phyloP scores from a whole-genome alignment of 2,888 invertebrate genomes.

The Perdita meconis region DNA sequence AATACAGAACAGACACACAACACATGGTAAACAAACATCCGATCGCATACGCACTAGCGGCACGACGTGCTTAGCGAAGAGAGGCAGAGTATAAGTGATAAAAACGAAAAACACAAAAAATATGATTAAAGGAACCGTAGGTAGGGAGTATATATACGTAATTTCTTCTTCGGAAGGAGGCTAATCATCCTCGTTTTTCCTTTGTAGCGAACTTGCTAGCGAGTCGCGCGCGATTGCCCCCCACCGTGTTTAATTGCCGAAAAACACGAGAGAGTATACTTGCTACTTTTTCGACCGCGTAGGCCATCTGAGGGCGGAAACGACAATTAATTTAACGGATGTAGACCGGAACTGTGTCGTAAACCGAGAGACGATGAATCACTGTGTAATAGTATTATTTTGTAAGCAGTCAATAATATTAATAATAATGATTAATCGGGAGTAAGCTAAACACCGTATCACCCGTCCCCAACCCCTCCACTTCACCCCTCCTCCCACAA shows the following conservation, averaged over 20 bases:
- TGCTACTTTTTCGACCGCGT: slow-evolving; percentile 58
- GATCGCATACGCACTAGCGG: slow-evolving; percentile 59
- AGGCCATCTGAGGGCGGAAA: slow-evolving; percentile 56
- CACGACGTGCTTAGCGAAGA: slow-evolving; percentile 57
- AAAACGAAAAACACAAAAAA: slow-evolving; percentile 29
- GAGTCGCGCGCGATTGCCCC: slow-evolving; percentile 30
- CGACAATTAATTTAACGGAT: slow-evolving; percentile 37
- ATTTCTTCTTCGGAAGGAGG: slow-evolving; percentile 46
- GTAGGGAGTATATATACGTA: slow-evolving; percentile 62
- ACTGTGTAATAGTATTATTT: slow-evolving; percentile 73
- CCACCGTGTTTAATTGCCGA: slow-evolving; percentile 25
- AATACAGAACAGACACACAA: too few relatives aligned
- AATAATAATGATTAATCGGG: slow-evolving; percentile 54
- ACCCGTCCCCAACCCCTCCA: slow-evolving; percentile 25
- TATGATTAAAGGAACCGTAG: slow-evolving; percentile 43
- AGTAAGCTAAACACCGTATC: slow-evolving; percentile 59
- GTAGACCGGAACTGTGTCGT: slow-evolving; percentile 62
- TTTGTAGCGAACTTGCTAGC: slow-evolving; percentile 42
- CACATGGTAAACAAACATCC: too few relatives aligned
- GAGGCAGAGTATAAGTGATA: slow-evolving; percentile 41
- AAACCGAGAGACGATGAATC: slow-evolving; percentile 60
- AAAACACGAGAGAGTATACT: slow-evolving; percentile 10
- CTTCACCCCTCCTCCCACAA: too few relatives aligned
- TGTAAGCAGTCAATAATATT: slow-evolving; percentile 75
- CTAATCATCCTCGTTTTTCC: slow-evolving; percentile 54